Evolutionary conservation across 2,888 invertebrate genomes (phyloP).

Genomic region (Protula sp.): DNA sequence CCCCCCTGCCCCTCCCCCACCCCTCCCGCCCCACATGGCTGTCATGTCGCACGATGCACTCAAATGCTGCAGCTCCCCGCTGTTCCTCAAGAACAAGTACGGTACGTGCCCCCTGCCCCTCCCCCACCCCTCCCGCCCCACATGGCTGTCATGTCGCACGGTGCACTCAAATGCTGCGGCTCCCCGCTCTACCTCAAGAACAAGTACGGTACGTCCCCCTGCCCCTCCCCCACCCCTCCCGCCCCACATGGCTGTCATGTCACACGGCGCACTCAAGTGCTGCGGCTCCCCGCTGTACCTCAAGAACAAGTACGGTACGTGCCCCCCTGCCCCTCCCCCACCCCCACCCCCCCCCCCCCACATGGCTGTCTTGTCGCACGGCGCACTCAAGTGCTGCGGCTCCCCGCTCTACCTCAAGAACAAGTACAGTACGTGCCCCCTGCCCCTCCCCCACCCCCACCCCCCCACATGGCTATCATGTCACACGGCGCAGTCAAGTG

Average conservation of each 20-base stretch:
- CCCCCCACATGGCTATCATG: constrained; percentile 70
- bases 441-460: not conserved
- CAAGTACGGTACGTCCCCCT: constrained; percentile 63
- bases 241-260: constrained; percentile 70
- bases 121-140: not conserved
- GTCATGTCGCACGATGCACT: constrained; percentile 72
- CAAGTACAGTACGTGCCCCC: constrained; percentile 63
- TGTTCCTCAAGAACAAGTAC: constrained; percentile 71
- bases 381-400: constrained; percentile 73
- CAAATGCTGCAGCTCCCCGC: constrained; percentile 73
- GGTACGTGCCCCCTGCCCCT: constrained; percentile 55
- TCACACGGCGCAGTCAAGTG: constrained; percentile 74
- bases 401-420: constrained; percentile 70
- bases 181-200: constrained; percentile 70
- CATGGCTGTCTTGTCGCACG: constrained; percentile 74
- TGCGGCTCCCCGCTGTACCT: constrained; percentile 69
- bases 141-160: constrained; percentile 74
- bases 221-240: not conserved
- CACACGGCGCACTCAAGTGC: constrained; percentile 69
- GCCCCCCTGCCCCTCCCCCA: constrained; percentile 58
- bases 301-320: constrained; percentile 71
- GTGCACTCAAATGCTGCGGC: constrained; percentile 73
- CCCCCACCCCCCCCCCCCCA: not conserved
- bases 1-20: not conserved
- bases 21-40: constrained; percentile 59